These are phyloP conservation scores for Drosophila nikananu DNA, from an alignment of 1,140 invertebrate genomes.

Conservation along the genomic window DNA sequence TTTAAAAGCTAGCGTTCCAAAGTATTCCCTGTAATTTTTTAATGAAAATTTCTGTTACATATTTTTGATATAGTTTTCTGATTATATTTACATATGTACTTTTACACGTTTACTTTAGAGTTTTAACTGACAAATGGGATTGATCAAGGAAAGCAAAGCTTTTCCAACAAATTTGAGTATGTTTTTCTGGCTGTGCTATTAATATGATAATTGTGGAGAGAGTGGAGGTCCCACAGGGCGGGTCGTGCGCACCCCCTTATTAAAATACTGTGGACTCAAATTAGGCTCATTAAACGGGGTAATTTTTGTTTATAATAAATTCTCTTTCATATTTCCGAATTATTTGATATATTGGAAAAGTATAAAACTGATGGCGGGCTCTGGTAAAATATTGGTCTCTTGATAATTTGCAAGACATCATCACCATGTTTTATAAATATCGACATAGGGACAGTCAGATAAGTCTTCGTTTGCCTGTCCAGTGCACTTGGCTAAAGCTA, in stretches of 20 bases:
- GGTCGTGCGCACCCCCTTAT: not conserved
- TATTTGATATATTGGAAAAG: not conserved
- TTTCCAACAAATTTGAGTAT: not conserved
- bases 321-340: constrained; percentile 36
- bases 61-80: too few relatives aligned
- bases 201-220: not conserved
- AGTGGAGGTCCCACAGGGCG: not conserved
- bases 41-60: too few relatives aligned
- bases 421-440: constrained; percentile 36
- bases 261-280: constrained; percentile 22
- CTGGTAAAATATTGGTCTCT: not conserved
- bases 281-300: constrained; percentile 20
- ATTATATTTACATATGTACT: too few relatives aligned
- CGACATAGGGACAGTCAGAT: constrained; percentile 8
- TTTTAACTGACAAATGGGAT: not conserved
- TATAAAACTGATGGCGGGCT: constrained; percentile 29
- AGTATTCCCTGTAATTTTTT: not conserved
- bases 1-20: not conserved
- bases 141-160: not conserved
- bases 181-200: not conserved
- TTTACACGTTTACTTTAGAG: not conserved
- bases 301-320: constrained; percentile 38
- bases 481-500: constrained; percentile 81
- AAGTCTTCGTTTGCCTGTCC: constrained; percentile 68
- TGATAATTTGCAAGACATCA: not conserved